These are phyloP conservation scores for Rhabditophanes sp. DNA, from an alignment of 2,888 invertebrate species.

Conservation along the genomic window DNA sequence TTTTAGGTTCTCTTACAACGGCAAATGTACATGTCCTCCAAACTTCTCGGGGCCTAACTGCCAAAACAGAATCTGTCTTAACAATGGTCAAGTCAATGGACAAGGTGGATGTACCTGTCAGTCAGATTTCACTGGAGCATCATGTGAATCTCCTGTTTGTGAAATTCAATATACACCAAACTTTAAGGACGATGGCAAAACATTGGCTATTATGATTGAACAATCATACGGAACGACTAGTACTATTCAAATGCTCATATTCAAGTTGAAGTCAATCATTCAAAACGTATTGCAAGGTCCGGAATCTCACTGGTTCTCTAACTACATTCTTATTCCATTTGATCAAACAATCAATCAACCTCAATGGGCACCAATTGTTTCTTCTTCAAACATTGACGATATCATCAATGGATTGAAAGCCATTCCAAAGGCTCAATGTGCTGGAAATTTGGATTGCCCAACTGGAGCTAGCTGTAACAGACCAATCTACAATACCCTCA, in stretches of 20 bases:
- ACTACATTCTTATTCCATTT: conserved; percentile 28
- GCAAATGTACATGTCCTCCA: conserved; percentile 22
- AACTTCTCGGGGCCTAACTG: conserved; percentile 11
- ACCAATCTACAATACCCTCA: conserved; percentile 18
- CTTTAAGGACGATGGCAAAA: conserved; percentile 19
- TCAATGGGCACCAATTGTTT: conserved; percentile 15
- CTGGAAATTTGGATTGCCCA: conserved; percentile 7
- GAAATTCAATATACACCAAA: conserved; percentile 23
- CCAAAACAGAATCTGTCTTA: conserved; percentile 21
- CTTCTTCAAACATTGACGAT: conserved; percentile 15
- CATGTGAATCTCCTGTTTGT: conserved; percentile 24
- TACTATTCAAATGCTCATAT: conserved; percentile 17
- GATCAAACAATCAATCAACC: conserved; percentile 23
- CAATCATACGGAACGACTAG: conserved; percentile 23
- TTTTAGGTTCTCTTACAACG: too few relatives aligned
- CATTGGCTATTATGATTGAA: conserved; percentile 24
- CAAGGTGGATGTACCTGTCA: conserved; percentile 16
- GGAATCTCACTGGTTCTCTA: conserved; percentile 22
- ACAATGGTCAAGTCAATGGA: conserved; percentile 16
- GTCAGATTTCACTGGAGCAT: conserved; percentile 18
- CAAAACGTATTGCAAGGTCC: conserved; percentile 2
- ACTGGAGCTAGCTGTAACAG: conserved; percentile 19
- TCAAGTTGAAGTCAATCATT: conserved; percentile 4
- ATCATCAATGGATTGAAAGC: conserved; percentile 15
- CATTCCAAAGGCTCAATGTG: conserved; percentile 8